Conservation (phyloP, 2,113 vertebrate genomes). For the Phycodurus eques region DNA sequence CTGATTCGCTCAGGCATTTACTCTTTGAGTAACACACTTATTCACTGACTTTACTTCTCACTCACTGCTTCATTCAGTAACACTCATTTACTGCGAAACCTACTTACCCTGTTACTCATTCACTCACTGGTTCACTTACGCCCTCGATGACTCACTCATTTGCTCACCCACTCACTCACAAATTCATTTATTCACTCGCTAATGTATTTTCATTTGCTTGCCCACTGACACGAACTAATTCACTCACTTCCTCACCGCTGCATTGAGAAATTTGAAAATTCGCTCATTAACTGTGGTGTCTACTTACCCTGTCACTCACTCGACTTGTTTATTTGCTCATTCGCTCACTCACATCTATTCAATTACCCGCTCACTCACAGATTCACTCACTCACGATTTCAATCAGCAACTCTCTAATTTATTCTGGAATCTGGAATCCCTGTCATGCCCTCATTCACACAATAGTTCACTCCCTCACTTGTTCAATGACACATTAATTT, state of each 20-base stretch:
- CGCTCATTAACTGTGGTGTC: too few relatives aligned
- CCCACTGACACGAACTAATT: too few relatives aligned
- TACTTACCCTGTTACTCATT: background rate
- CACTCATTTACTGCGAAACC: background rate
- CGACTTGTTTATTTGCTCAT: background rate
- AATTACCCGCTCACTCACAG: background rate
- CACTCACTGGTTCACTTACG: background rate
- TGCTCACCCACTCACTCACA: background rate
- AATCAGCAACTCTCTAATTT: too few relatives aligned
- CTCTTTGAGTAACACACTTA: too few relatives aligned
- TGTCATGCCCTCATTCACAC: too few relatives aligned
- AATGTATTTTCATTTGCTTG: background rate
- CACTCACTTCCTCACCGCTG: background rate
- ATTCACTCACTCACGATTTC: background rate
- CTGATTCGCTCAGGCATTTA: too few relatives aligned
- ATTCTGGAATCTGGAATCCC: too few relatives aligned
- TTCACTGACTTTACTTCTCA: too few relatives aligned
- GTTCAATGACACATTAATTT: background rate
- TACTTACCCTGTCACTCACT: too few relatives aligned
- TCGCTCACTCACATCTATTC: background rate
- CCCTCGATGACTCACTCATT: background rate
- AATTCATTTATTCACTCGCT: background rate
- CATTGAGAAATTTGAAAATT: background rate
- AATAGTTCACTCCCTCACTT: background rate
- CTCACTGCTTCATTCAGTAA: background rate